These are phyloP conservation scores for Molorchus minor DNA, from an alignment of 2,888 invertebrate genomes.

Conservation along the genomic window DNA sequence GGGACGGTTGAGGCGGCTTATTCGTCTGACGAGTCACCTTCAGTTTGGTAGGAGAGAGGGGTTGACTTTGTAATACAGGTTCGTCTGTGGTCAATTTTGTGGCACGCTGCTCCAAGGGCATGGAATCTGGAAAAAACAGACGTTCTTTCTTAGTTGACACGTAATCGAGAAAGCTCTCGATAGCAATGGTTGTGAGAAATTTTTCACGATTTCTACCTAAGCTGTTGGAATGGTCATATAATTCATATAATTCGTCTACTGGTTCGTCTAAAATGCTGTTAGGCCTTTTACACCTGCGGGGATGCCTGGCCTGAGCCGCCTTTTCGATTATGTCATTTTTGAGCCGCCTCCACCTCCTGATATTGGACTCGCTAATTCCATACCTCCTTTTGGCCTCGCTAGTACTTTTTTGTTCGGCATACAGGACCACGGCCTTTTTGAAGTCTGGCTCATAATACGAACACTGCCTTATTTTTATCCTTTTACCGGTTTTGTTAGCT, in stretches of 20 bases:
- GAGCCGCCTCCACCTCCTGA: slow-evolving; percentile 55
- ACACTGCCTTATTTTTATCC: slow-evolving; percentile 26
- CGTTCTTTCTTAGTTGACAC: background rate
- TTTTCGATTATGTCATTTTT: slow-evolving; percentile 43
- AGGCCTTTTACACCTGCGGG: slow-evolving; percentile 29
- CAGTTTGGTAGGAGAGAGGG: slow-evolving; percentile 57
- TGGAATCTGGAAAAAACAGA: slow-evolving; percentile 52
- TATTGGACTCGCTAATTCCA: slow-evolving; percentile 55
- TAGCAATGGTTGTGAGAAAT: too few species aligned
- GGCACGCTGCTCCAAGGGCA: slow-evolving; percentile 53
- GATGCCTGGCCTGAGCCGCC: slow-evolving; percentile 20
- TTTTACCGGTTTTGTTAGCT: slow-evolving; percentile 21
- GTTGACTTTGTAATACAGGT: slow-evolving; percentile 51
- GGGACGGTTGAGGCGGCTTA: slow-evolving; percentile 33
- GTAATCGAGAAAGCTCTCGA: too few species aligned
- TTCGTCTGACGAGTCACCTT: slow-evolving; percentile 54
- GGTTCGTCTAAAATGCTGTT: slow-evolving; percentile 2
- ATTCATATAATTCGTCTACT: slow-evolving; percentile 11
- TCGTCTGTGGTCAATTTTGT: slow-evolving; percentile 33
- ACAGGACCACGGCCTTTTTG: slow-evolving; percentile 55
- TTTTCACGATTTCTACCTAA: slow-evolving; percentile 26
- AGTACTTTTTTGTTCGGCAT: slow-evolving; percentile 54
- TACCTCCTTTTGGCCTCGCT: slow-evolving; percentile 52
- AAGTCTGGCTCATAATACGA: slow-evolving; percentile 50
- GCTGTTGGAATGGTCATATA: slow-evolving; percentile 22